These are phyloP conservation scores for Macrobrachium nipponense DNA, from an alignment of 1,140 invertebrate species.

Conservation along the genomic window DNA sequence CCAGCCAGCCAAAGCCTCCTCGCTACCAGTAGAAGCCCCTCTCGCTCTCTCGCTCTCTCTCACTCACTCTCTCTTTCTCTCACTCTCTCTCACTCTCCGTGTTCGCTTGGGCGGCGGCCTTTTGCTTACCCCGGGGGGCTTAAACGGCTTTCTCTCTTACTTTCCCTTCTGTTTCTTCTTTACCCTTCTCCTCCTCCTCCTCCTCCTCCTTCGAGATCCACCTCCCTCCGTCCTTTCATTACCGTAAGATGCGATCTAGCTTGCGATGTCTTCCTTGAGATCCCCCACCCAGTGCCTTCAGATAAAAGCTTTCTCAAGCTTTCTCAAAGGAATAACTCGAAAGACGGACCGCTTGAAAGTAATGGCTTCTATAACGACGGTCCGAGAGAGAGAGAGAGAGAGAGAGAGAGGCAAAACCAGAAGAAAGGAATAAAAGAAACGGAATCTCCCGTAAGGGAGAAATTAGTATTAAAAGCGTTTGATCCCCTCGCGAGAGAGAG, in stretches of 20 bases:
- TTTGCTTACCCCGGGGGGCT: too few relatives aligned
- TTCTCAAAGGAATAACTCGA: not conserved
- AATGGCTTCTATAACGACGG: too few relatives aligned
- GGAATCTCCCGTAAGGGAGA: not conserved
- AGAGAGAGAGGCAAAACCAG: not conserved
- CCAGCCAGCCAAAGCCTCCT: constrained; percentile 44
- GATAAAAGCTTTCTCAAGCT: too few relatives aligned
- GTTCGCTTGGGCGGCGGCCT: too few relatives aligned
- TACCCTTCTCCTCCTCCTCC: not conserved
- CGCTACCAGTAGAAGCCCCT: constrained; percentile 26
- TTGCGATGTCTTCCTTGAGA: too few relatives aligned
- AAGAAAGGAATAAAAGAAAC: not conserved
- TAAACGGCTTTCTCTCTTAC: not conserved
- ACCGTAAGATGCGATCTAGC: too few relatives aligned
- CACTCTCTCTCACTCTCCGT: not conserved
- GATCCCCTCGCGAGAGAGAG: not conserved
- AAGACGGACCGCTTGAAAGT: not conserved
- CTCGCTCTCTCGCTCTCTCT: constrained; percentile 11
- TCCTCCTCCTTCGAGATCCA: not conserved
- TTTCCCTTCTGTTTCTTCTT: not conserved
- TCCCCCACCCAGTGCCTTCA: too few relatives aligned
- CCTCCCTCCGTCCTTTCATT: not conserved
- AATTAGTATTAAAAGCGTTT: constrained; percentile 3
- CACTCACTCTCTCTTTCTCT: not conserved
- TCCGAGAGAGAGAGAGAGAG: not conserved